Evolutionary conservation across 1,140 invertebrate genomes (phyloP).

Genomic region (Steinernema khuongi): DNA sequence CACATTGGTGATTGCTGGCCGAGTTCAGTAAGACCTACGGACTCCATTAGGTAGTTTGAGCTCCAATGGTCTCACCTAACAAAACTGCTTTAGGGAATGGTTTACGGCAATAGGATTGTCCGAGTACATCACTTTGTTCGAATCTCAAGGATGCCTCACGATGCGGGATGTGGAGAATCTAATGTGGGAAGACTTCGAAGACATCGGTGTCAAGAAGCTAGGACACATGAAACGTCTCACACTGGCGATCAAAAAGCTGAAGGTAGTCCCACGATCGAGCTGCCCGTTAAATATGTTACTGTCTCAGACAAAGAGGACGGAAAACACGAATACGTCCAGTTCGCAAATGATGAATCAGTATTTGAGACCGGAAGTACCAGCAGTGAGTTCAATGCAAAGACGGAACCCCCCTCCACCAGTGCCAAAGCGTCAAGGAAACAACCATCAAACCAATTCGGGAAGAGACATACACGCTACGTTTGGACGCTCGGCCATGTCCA

Average conservation of each 20-base stretch:
- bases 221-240: slow-evolving; percentile 98
- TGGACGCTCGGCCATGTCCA: neutral
- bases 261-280: slow-evolving; percentile 68
- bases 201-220: slow-evolving; percentile 78
- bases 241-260: slow-evolving; percentile 89
- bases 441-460: slow-evolving; percentile 23
- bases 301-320: too few species aligned
- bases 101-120: slow-evolving; percentile 43
- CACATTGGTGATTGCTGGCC: slow-evolving; percentile 77
- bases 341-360: neutral
- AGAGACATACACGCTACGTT: neutral
- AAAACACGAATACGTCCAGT: slow-evolving; percentile 56
- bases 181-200: slow-evolving; percentile 97
- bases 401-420: slow-evolving; percentile 57
- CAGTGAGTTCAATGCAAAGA: neutral
- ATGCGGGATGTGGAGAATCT: slow-evolving; percentile 79
- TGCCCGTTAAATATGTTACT: too few species aligned
- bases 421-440: slow-evolving; percentile 24
- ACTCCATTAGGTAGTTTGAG: slow-evolving; percentile 20
- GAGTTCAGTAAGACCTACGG: slow-evolving; percentile 25
- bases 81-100: slow-evolving; percentile 40
- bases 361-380: neutral
- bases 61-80: slow-evolving; percentile 16
- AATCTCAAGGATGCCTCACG: slow-evolving; percentile 83
- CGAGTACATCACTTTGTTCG: slow-evolving; percentile 52